Conservation (phyloP, 2,888 invertebrate species). For the Rhagonycha lutea region DNA sequence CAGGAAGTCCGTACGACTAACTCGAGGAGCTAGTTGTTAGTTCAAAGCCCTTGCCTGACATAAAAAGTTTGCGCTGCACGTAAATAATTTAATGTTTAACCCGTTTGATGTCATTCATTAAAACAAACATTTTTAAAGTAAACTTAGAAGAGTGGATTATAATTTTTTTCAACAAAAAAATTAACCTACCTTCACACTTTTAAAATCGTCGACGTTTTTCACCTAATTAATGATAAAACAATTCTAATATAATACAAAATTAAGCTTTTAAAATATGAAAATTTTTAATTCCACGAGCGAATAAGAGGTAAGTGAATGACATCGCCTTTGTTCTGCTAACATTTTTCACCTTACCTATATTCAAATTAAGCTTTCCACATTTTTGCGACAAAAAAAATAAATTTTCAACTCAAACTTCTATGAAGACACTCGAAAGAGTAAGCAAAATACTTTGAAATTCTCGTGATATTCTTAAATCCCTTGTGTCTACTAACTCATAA, state of each 20-base stretch:
- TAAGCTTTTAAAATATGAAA: too few species aligned
- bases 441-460: conserved; percentile 21
- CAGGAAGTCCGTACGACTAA: not conserved
- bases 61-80: not conserved
- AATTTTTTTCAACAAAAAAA: too few species aligned
- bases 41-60: not conserved
- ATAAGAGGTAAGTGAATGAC: not conserved
- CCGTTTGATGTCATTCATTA: not conserved
- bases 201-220: too few species aligned
- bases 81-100: not conserved
- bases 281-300: too few species aligned
- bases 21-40: not conserved
- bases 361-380: not conserved
- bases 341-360: not conserved
- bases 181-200: too few species aligned
- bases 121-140: not conserved
- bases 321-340: not conserved
- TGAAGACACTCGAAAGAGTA: conserved; percentile 10
- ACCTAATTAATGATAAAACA: too few species aligned
- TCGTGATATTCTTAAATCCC: conserved; percentile 20
- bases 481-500: conserved; percentile 28
- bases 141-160: too few species aligned
- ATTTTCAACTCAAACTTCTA: not conserved
- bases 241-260: too few species aligned
- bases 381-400: not conserved